These are phyloP conservation scores for Montipora efflorescens DNA, from an alignment of 64 coral and sea anemone species.

Conservation along the genomic window DNA sequence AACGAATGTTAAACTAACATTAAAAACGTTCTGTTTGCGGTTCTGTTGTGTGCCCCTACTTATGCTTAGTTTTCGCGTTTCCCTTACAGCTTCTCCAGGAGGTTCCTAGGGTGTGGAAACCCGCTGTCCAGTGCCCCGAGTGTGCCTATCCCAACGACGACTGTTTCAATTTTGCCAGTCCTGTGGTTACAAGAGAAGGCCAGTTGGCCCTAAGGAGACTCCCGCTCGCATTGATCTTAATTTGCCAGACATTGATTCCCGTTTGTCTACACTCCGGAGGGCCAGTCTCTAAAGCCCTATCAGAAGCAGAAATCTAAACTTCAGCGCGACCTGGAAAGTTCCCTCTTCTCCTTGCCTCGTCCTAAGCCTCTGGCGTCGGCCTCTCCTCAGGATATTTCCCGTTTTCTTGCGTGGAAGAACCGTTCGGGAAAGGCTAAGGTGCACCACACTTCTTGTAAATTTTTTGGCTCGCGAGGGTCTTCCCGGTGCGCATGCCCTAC, in stretches of 20 bases:
- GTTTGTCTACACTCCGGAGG: neutral
- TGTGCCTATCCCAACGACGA: neutral
- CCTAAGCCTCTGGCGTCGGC: conserved; percentile 5
- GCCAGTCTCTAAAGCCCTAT: conserved; percentile 11
- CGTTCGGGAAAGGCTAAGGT: conserved; percentile 28
- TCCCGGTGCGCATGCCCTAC: neutral
- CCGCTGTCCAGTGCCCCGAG: conserved; percentile 26
- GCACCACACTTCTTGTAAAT: neutral
- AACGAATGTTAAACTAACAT: neutral
- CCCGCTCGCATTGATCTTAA: neutral
- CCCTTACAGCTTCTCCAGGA: neutral
- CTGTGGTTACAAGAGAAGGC: conserved; percentile 38
- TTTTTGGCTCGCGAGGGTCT: neutral
- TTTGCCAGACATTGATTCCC: neutral
- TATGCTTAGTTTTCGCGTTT: neutral
- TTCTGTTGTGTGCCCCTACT: neutral
- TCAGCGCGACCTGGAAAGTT: conserved; percentile 35
- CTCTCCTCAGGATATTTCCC: neutral
- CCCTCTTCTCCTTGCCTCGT: conserved; percentile 4
- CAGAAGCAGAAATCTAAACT: conserved; percentile 42
- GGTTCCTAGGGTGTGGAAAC: conserved; percentile 38
- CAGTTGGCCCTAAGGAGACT: too few species aligned
- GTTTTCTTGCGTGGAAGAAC: conserved; percentile 63
- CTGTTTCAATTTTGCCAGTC: conserved; percentile 31
- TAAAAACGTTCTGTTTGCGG: neutral